A percentile compares a stretch with the other conserved stretches of the same genome.
Evolutionary conservation across 2,113 vertebrate species (phyloP).

Genomic region (Poeciliopsis retropinna): DNA sequence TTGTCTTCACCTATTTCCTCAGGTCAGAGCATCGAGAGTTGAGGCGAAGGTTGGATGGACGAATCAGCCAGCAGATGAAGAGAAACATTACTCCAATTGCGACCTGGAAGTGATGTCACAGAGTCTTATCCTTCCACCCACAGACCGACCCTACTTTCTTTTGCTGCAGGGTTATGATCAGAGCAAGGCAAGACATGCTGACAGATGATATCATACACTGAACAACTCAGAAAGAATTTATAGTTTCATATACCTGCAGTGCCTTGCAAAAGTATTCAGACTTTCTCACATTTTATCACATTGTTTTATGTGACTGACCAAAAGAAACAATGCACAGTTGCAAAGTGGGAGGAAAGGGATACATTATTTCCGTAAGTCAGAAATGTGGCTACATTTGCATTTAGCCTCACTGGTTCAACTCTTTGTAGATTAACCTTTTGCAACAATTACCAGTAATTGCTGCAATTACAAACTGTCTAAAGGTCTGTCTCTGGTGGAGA

Average conservation of each 20-base stretch:
- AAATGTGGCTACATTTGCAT: background rate
- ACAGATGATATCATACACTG: slow-evolving; percentile 57
- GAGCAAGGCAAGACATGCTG: slow-evolving; percentile 82
- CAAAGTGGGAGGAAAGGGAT: background rate
- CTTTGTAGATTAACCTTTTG: no score
- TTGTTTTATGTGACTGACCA: background rate
- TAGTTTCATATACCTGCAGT: slow-evolving; percentile 22
- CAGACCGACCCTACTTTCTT: slow-evolving; percentile 89
- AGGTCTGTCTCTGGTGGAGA: no score
- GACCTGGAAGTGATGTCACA: slow-evolving; percentile 90
- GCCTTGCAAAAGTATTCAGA: background rate
- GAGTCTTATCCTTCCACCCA: slow-evolving; percentile 90
- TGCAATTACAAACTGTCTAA: no score
- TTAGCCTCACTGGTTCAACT: no score
- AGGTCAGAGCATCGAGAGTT: slow-evolving; percentile 66
- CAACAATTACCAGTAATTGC: no score
- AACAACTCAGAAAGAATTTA: slow-evolving; percentile 50
- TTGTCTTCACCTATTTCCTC: slow-evolving; percentile 15
- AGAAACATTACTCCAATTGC: slow-evolving; percentile 73
- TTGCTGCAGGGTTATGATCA: slow-evolving; percentile 91
- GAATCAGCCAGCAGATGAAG: slow-evolving; percentile 63
- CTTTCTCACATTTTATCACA: background rate
- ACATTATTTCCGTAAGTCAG: background rate
- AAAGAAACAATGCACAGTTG: background rate
- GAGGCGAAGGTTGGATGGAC: slow-evolving; percentile 69